Evolutionary conservation across 2,888 invertebrate species (phyloP).

Genomic region (Adelphocoris suturalis): DNA sequence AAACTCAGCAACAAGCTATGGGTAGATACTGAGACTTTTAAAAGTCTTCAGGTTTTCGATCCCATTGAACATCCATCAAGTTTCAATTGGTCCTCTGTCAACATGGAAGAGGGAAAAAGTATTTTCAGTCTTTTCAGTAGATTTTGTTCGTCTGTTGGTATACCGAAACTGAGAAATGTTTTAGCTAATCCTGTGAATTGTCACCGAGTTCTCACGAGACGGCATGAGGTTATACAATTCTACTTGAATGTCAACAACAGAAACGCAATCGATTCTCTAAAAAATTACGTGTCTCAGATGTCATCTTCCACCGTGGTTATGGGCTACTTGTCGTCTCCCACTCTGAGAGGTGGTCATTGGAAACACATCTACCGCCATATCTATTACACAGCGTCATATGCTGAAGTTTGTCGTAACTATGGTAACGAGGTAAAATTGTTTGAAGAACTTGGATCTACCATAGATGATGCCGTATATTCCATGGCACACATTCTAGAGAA

Average conservation of each 20-base stretch:
- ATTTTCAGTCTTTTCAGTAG: constrained; percentile 86
- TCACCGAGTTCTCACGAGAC: constrained; percentile 81
- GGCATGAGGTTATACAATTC: constrained; percentile 86
- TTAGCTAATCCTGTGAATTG: constrained; percentile 87
- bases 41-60: constrained; percentile 88
- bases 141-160: constrained; percentile 86
- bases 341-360: constrained; percentile 63
- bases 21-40: constrained; percentile 86
- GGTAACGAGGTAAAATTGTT: constrained; percentile 77
- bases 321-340: constrained; percentile 51
- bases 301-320: constrained; percentile 82
- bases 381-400: constrained; percentile 84
- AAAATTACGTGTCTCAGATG: constrained; percentile 82
- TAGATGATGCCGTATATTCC: constrained; percentile 80
- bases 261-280: constrained; percentile 83
- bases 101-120: constrained; percentile 85
- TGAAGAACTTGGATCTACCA: constrained; percentile 77
- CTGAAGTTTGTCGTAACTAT: constrained; percentile 83
- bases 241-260: constrained; percentile 83
- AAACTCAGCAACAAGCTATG: constrained; percentile 47
- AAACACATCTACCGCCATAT: constrained; percentile 80
- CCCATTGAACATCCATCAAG: constrained; percentile 86
- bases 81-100: constrained; percentile 84
- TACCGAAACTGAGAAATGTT: constrained; percentile 83
- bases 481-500: constrained; percentile 86